These are phyloP conservation scores for Aepyceros melampus DNA, from an alignment of 2,113 vertebrate species.

Conservation along the genomic window DNA sequence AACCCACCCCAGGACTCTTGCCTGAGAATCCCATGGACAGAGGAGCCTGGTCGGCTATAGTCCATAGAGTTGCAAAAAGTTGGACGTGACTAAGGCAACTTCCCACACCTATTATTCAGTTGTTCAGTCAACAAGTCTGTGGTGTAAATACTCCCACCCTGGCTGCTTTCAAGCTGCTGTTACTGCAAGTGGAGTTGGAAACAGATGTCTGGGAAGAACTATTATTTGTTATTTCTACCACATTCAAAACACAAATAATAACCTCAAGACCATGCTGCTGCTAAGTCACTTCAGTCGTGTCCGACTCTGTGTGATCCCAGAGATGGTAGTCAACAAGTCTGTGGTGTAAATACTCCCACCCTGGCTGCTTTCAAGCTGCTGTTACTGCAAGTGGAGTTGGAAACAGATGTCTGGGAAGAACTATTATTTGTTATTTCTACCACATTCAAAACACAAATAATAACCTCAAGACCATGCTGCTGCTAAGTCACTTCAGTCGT, in stretches of 20 bases:
- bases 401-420: background rate
- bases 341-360: background rate
- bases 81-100: fast-evolving
- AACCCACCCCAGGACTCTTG: background rate
- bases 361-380: background rate
- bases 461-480: too few species aligned
- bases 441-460: background rate
- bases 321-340: background rate
- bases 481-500: too few species aligned
- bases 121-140: background rate
- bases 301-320: too few species aligned
- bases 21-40: background rate
- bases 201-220: background rate
- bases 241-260: background rate
- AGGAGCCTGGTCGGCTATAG: background rate
- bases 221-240: background rate
- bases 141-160: background rate
- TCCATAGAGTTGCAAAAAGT: background rate
- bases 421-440: background rate
- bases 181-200: background rate
- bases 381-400: background rate
- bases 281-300: too few species aligned
- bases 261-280: too few species aligned
- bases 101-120: background rate
- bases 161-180: background rate